Evolutionary conservation across 2,797 vertebrate species (phyloP).

Genomic region (Fringilla coelebs): DNA sequence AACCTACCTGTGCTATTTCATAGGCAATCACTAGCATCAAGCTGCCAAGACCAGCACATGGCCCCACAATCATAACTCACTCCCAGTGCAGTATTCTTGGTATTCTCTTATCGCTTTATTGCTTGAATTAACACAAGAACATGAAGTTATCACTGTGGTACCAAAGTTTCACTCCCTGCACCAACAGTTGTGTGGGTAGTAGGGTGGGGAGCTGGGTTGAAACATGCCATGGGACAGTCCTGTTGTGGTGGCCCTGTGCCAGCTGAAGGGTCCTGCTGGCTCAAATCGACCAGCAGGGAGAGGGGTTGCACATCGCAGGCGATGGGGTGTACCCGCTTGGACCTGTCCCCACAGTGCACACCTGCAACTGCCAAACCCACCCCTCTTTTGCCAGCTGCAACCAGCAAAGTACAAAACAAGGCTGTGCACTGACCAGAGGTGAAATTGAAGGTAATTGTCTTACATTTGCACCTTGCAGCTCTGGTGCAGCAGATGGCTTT

Average conservation of each 20-base stretch:
- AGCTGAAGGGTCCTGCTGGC: not conserved
- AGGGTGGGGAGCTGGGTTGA: not conserved
- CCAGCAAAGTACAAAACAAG: not conserved
- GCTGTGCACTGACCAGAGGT: not conserved
- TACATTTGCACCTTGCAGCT: not conserved
- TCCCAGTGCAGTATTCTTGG: not conserved
- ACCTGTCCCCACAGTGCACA: not conserved
- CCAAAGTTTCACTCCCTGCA: not conserved
- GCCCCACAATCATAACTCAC: accelerated
- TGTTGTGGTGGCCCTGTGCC: not conserved
- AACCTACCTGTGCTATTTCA: not conserved
- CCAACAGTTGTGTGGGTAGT: not conserved
- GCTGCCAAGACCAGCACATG: not conserved
- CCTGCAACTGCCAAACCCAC: not conserved
- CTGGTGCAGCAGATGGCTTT: not conserved
- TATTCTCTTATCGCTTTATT: not conserved
- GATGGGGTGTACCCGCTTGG: accelerated
- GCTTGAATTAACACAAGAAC: not conserved
- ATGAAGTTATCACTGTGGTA: not conserved
- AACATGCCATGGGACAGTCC: not conserved
- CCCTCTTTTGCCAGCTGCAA: not conserved
- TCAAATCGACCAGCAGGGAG: accelerated
- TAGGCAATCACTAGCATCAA: not conserved
- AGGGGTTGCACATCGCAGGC: accelerated
- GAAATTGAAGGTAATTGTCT: not conserved